Conservation (phyloP, 2,797 vertebrate species). For the Emys orbicularis region DNA sequence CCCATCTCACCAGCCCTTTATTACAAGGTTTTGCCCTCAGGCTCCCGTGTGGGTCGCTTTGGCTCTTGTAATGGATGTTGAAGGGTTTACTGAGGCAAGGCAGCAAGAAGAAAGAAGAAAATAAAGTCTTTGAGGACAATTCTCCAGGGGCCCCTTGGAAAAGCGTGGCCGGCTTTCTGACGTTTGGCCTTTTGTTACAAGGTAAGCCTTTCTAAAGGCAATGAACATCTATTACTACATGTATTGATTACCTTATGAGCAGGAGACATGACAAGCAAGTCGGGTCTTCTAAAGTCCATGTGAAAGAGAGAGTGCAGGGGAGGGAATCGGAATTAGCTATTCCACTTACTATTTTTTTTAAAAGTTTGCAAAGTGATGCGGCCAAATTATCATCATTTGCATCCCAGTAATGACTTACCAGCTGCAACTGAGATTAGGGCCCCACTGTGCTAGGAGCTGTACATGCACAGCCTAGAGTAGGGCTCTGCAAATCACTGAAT, state of each 20-base stretch:
- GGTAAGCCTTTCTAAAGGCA: not conserved
- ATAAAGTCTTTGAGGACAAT: not conserved
- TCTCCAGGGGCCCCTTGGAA: not conserved
- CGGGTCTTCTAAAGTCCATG: not conserved
- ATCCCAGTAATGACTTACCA: not conserved
- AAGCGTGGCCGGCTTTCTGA: not conserved
- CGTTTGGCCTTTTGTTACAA: not conserved
- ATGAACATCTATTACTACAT: rapidly evolving
- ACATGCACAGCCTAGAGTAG: not conserved
- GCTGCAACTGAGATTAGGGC: not conserved
- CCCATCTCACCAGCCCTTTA: constrained; percentile 27
- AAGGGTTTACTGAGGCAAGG: not conserved
- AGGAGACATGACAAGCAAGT: not conserved
- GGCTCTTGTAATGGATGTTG: not conserved
- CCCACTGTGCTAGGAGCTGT: not conserved
- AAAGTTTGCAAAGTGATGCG: not conserved
- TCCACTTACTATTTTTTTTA: not conserved
- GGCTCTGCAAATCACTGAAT: too few species aligned
- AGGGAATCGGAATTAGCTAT: not conserved
- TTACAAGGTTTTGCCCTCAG: constrained; percentile 2
- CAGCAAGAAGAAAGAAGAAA: not conserved
- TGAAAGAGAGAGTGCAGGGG: not conserved
- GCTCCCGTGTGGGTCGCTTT: constrained; percentile 51
- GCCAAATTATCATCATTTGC: not conserved
- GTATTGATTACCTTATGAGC: not conserved